These are phyloP conservation scores for Myioborus miniatus DNA, from an alignment of 2,797 vertebrate species.

Conservation along the genomic window DNA sequence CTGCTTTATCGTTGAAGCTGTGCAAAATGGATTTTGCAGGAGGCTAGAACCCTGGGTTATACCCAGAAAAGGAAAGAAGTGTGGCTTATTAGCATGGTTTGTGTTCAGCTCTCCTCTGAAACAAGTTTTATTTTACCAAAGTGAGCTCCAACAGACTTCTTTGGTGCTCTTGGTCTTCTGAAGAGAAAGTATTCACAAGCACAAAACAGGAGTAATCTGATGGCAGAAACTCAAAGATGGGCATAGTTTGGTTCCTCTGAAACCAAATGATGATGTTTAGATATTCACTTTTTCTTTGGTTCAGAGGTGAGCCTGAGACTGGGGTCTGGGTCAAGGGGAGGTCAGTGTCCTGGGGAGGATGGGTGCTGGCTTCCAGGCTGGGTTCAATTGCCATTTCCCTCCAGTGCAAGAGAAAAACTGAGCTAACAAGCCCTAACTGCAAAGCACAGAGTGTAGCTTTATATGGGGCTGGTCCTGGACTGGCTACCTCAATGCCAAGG, in stretches of 20 bases:
- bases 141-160: not conserved
- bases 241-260: not conserved
- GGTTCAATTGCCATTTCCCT: not conserved
- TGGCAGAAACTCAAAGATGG: not conserved
- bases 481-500: not conserved
- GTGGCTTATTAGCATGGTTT: not conserved
- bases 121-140: not conserved
- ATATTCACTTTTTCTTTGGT: not conserved
- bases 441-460: not conserved
- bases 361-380: not conserved
- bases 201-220: not conserved
- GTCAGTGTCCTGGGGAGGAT: not conserved
- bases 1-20: not conserved
- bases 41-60: not conserved
- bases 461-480: not conserved
- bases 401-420: not conserved
- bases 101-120: not conserved
- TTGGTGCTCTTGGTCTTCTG: not conserved
- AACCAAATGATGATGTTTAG: not conserved
- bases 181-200: not conserved
- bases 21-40: conserved; percentile 11
- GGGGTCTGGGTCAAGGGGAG: not conserved
- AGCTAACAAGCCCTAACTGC: not conserved
- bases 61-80: not conserved
- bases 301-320: not conserved